phyloP scores from a whole-genome alignment of 1,140 invertebrate species.

The Drosophila mauritiana region DNA sequence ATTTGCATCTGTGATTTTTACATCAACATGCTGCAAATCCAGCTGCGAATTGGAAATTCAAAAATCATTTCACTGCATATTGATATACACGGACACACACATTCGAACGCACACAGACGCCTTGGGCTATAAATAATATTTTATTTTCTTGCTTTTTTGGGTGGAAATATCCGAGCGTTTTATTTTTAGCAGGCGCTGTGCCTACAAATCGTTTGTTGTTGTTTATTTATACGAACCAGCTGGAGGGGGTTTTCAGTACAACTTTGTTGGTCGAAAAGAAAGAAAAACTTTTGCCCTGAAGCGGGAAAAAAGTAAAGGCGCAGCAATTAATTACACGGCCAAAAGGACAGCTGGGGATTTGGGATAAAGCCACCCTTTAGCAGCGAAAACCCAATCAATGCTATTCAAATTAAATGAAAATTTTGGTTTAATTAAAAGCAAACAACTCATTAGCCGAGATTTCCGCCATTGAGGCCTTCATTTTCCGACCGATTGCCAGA shows the following conservation, averaged over 20 bases:
- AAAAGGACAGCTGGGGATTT: constrained; percentile 58
- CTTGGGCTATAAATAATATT: constrained; percentile 78
- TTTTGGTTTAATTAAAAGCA: constrained; percentile 68
- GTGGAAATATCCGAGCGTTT: constrained; percentile 67
- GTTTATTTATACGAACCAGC: constrained; percentile 67
- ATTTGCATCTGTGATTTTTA: constrained; percentile 56
- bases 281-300: constrained; percentile 52
- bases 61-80: constrained; percentile 66
- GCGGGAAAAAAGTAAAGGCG: constrained; percentile 26
- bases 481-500: constrained; percentile 8
- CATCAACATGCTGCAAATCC: constrained; percentile 60
- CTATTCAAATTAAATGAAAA: constrained; percentile 56
- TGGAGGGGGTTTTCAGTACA: constrained; percentile 24
- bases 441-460: constrained; percentile 61
- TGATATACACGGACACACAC: constrained; percentile 25
- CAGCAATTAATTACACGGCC: constrained; percentile 74
- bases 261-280: constrained; percentile 52
- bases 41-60: constrained; percentile 52
- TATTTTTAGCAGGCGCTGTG: constrained; percentile 75
- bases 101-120: constrained; percentile 12
- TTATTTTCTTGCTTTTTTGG: constrained; percentile 78
- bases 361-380: constrained; percentile 9
- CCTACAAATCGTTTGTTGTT: constrained; percentile 76
- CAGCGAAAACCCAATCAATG: constrained; percentile 46
- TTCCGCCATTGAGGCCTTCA: constrained; percentile 16